Evolutionary conservation across 1,140 invertebrate genomes (phyloP).

Genomic region (Trachymyrmex septentrionalis): DNA sequence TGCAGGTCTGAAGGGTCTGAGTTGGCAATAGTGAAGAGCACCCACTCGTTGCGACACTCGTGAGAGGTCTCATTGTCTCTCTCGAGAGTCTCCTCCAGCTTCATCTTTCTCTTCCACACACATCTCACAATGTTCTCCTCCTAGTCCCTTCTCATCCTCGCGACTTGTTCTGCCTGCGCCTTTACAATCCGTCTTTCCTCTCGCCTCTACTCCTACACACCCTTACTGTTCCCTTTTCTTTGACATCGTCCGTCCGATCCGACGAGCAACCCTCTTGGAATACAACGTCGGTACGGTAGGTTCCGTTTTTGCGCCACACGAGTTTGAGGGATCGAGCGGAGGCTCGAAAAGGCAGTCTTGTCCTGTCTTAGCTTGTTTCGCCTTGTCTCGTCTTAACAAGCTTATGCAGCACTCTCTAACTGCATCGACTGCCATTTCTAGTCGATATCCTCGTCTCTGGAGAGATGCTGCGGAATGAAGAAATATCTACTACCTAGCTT

Average conservation of each 20-base stretch:
- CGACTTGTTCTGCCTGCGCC: slow-evolving; percentile 40
- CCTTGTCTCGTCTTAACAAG: slow-evolving; percentile 81
- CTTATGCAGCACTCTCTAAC: slow-evolving; percentile 85
- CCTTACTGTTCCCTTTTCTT: slow-evolving; percentile 70
- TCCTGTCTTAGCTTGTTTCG: slow-evolving; percentile 60
- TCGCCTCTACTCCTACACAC: slow-evolving; percentile 51
- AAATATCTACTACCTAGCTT: neutral
- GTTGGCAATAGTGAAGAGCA: slow-evolving; percentile 86
- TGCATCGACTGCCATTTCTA: slow-evolving; percentile 72
- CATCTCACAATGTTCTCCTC: slow-evolving; percentile 62
- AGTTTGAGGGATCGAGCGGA: slow-evolving; percentile 27
- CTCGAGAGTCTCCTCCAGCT: slow-evolving; percentile 81
- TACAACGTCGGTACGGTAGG: slow-evolving; percentile 69
- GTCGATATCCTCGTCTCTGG: slow-evolving; percentile 68
- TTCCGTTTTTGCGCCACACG: slow-evolving; percentile 43
- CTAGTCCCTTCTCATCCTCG: slow-evolving; percentile 61
- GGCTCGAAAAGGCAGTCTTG: slow-evolving; percentile 48
- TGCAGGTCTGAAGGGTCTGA: slow-evolving; percentile 84
- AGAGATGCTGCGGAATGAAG: slow-evolving; percentile 26
- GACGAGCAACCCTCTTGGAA: slow-evolving; percentile 66
- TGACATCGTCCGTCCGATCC: slow-evolving; percentile 74
- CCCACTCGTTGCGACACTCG: slow-evolving; percentile 86
- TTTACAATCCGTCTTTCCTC: slow-evolving; percentile 12
- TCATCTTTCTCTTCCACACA: slow-evolving; percentile 64
- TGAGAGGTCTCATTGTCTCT: slow-evolving; percentile 87